Percentiles rank a stretch among this genome's conserved stretches.
phyloP scores from a whole-genome alignment of 2,113 vertebrate genomes.

The Cariama cristata region DNA sequence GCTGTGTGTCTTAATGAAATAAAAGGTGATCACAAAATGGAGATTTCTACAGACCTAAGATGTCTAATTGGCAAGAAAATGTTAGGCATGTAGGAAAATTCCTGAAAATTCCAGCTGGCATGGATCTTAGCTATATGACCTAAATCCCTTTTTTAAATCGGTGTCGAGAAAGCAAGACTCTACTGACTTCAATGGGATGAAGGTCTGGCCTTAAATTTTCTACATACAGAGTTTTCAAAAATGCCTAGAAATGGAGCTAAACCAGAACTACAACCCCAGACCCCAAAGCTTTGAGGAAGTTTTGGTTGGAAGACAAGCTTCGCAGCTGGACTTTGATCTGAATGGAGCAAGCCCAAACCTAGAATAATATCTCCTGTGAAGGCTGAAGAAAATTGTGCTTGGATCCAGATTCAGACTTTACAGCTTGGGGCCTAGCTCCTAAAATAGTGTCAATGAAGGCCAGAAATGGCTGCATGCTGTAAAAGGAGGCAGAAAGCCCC shows the following conservation, averaged over 20 bases:
- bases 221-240: background rate
- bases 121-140: background rate
- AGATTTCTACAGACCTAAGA: background rate
- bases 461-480: background rate
- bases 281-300: background rate
- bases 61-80: background rate
- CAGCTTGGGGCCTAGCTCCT: background rate
- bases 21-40: background rate
- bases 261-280: background rate
- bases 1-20: background rate
- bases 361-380: background rate
- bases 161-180: background rate
- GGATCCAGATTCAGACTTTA: background rate
- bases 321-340: background rate
- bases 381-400: background rate
- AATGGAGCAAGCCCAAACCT: background rate
- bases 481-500: background rate
- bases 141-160: background rate
- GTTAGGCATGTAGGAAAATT: background rate
- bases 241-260: background rate
- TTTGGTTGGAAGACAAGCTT: background rate
- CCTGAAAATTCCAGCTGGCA: background rate
- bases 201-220: background rate
- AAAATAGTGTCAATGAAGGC: background rate
- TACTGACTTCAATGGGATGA: background rate